A percentile compares a stretch with the other conserved stretches of the same genome.
Evolutionary conservation across 1,140 invertebrate genomes (phyloP).

Genomic region (Scaptomyza montana): DNA sequence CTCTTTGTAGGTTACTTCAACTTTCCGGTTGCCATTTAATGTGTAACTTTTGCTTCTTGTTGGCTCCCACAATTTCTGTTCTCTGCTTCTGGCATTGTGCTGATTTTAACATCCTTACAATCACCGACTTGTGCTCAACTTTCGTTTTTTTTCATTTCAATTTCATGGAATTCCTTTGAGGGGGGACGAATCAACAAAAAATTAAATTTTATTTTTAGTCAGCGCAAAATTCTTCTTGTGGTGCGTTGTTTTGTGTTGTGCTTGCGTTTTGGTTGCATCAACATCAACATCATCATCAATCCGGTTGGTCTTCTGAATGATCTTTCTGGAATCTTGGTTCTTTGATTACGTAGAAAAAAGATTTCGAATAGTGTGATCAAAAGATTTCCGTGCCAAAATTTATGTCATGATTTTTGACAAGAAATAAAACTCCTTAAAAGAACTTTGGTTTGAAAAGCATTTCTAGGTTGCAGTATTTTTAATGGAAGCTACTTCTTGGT

Average conservation of each 20-base stretch:
- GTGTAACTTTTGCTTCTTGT: slow-evolving; percentile 13
- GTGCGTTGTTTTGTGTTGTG: background rate
- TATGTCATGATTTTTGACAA: background rate
- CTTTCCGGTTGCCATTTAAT: slow-evolving; percentile 42
- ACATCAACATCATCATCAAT: background rate
- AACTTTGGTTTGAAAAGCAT: too few relatives aligned
- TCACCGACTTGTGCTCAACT: slow-evolving; percentile 1
- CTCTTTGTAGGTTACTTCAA: background rate
- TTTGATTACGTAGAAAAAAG: too few relatives aligned
- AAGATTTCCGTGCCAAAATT: background rate
- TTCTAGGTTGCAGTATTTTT: too few relatives aligned
- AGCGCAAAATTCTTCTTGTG: slow-evolving; percentile 44
- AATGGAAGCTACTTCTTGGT: too few relatives aligned
- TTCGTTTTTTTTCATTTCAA: slow-evolving; percentile 55
- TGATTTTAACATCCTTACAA: slow-evolving; percentile 33
- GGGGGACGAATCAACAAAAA: slow-evolving; percentile 31
- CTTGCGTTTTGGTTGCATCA: slow-evolving; percentile 13
- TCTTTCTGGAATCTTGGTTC: background rate
- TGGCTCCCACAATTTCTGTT: slow-evolving; percentile 21
- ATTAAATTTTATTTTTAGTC: slow-evolving; percentile 64
- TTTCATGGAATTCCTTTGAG: slow-evolving; percentile 52
- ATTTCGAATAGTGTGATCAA: too few relatives aligned
- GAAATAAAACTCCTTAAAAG: too few relatives aligned
- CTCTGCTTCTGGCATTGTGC: slow-evolving; percentile 4
- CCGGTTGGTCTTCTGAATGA: background rate